Conservation (phyloP, 2,888 invertebrate genomes). For the Drosophila recens region DNA sequence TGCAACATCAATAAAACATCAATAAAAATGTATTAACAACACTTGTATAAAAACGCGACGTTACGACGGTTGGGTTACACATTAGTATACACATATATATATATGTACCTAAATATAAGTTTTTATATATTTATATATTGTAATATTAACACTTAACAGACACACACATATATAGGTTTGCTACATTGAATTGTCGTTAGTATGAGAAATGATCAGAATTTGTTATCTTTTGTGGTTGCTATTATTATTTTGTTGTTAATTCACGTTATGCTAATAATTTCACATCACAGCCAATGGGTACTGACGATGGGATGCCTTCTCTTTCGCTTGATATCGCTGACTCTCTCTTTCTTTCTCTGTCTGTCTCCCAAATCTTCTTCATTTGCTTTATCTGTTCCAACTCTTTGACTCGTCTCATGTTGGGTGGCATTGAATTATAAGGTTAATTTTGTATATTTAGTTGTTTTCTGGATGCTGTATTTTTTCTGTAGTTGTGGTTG, state of each 20-base stretch:
- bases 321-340: conserved; percentile 29
- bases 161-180: conserved; percentile 43
- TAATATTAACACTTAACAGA: conserved; percentile 50
- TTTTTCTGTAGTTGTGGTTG: conserved; percentile 18
- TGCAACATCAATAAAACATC: conserved; percentile 78
- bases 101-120: conserved; percentile 29
- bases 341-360: conserved; percentile 3
- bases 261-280: conserved; percentile 67
- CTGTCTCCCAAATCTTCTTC: background rate
- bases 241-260: background rate
- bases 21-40: conserved; percentile 78
- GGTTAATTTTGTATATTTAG: conserved; percentile 7
- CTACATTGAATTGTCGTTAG: conserved; percentile 38
- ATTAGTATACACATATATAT: conserved; percentile 33
- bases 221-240: conserved; percentile 25
- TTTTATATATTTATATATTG: conserved; percentile 8
- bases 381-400: background rate
- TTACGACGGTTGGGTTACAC: conserved; percentile 75
- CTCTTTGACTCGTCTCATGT: conserved; percentile 12
- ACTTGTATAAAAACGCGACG: conserved; percentile 81
- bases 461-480: conserved; percentile 14
- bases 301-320: conserved; percentile 80
- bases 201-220: conserved; percentile 45
- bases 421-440: conserved; percentile 21
- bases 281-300: conserved; percentile 84